These are phyloP conservation scores for Ochlodes sylvanus DNA, from an alignment of 2,888 invertebrate genomes.

Conservation along the genomic window DNA sequence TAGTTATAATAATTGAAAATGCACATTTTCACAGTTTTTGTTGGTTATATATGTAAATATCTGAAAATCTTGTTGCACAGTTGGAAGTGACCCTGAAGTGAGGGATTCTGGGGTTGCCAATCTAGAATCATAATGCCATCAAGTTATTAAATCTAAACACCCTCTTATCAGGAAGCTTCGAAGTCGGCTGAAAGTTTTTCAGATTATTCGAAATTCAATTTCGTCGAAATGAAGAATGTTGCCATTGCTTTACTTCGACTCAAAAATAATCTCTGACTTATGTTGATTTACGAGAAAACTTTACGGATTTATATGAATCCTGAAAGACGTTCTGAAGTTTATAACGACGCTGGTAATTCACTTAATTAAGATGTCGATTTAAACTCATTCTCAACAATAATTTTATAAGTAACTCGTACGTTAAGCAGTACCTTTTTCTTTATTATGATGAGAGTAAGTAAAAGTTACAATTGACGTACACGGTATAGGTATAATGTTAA, in stretches of 20 bases:
- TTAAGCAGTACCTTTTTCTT: background rate
- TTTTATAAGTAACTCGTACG: conserved; percentile 9
- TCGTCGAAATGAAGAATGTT: conserved; percentile 34
- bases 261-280: conserved; percentile 36
- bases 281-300: conserved; percentile 38
- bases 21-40: too few relatives aligned
- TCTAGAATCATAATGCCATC: background rate
- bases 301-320: conserved; percentile 31
- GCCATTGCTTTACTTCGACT: conserved; percentile 27
- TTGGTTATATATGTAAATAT: too few relatives aligned
- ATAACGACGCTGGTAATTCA: conserved; percentile 32
- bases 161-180: background rate
- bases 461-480: background rate
- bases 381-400: conserved; percentile 19
- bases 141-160: background rate
- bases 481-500: too few relatives aligned
- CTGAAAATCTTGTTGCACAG: too few relatives aligned
- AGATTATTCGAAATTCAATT: conserved; percentile 35
- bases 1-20: too few relatives aligned
- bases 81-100: too few relatives aligned
- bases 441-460: background rate
- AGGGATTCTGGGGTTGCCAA: too few relatives aligned
- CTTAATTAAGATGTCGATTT: conserved; percentile 33
- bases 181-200: background rate
- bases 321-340: conserved; percentile 29